Conservation (phyloP, 2,888 invertebrate species). For the Sepiola atlantica region DNA sequence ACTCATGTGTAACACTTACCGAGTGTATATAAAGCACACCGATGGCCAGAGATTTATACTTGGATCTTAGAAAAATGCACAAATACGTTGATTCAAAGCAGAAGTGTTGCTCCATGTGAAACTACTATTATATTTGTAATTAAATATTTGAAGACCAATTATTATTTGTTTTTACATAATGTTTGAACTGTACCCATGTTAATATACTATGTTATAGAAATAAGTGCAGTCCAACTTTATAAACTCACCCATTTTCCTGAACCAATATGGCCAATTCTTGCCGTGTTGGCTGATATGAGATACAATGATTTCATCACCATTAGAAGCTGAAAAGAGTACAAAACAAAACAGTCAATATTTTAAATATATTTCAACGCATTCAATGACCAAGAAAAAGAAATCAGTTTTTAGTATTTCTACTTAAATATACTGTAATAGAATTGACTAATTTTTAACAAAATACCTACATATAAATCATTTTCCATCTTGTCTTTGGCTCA, state of each 20-base stretch:
- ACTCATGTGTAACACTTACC: no score
- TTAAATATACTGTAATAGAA: background rate
- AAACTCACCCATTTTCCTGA: conserved; percentile 73
- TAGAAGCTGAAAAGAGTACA: conserved; percentile 61
- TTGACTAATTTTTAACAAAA: background rate
- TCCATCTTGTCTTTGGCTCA: background rate
- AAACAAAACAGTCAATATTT: background rate
- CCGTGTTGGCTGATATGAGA: conserved; percentile 74
- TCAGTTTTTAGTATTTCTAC: background rate
- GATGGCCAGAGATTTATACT: no score
- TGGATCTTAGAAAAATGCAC: no score
- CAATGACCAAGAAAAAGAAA: background rate
- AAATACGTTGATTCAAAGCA: no score
- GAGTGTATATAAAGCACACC: no score
- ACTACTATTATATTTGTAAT: no score
- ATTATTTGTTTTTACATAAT: background rate
- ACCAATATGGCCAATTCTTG: conserved; percentile 75
- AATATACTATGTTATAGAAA: background rate
- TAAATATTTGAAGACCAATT: background rate
- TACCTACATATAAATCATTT: background rate
- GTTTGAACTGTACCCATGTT: background rate
- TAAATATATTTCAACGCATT: background rate
- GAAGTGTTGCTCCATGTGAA: background rate
- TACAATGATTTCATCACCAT: conserved; percentile 70
- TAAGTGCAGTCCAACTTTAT: background rate